These are phyloP conservation scores for Aradus depressus DNA, from an alignment of 2,888 invertebrate species.

Conservation along the genomic window DNA sequence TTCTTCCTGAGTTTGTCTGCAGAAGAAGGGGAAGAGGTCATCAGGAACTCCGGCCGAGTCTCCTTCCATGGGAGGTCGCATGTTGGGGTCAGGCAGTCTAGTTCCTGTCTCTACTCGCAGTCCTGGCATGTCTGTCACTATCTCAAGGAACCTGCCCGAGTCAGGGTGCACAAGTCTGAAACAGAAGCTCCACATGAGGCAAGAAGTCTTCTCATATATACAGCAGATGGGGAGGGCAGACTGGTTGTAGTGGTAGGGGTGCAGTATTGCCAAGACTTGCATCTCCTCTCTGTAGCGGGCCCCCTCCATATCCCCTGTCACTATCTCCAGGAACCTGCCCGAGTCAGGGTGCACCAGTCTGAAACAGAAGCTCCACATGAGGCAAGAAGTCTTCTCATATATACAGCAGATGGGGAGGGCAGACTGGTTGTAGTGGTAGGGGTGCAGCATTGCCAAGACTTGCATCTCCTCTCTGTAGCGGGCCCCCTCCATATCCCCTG, in stretches of 20 bases:
- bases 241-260: too few species aligned
- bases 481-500: too few species aligned
- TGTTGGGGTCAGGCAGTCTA: constrained; percentile 30
- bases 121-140: constrained; percentile 78
- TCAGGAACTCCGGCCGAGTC: constrained; percentile 6
- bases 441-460: too few species aligned
- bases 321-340: constrained; percentile 67
- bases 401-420: too few species aligned
- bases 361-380: constrained; percentile 34
- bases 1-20: constrained; percentile 3
- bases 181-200: constrained; percentile 30
- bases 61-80: constrained; percentile 12
- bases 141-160: constrained; percentile 63
- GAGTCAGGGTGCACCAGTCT: constrained; percentile 51
- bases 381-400: too few species aligned
- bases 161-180: constrained; percentile 49
- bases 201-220: background rate
- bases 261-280: too few species aligned
- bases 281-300: background rate
- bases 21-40: constrained; percentile 7
- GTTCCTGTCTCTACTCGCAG: constrained; percentile 84
- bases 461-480: too few species aligned
- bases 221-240: too few species aligned
- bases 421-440: too few species aligned
- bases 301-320: constrained; percentile 47